Conservation (phyloP, 2,113 vertebrate species). For the Erythrolamprus reginae region DNA sequence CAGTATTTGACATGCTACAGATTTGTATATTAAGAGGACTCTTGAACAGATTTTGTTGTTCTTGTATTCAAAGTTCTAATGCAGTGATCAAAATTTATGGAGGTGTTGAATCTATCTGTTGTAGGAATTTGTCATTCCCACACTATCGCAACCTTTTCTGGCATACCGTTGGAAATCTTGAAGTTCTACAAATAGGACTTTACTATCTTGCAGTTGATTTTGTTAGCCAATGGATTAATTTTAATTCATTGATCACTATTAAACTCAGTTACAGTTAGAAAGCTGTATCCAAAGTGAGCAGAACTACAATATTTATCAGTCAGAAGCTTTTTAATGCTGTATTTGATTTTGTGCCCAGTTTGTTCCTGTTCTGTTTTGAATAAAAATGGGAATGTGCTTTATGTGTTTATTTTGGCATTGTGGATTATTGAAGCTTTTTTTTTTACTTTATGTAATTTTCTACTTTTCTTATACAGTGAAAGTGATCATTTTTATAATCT, state of each 20-base stretch:
- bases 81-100: background rate
- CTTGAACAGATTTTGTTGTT: background rate
- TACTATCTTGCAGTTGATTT: background rate
- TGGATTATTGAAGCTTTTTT: constrained; percentile 40
- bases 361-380: constrained; percentile 41
- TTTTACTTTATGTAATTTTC: constrained; percentile 32
- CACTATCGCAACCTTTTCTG: too few species aligned
- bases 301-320: background rate
- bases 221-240: constrained; percentile 4
- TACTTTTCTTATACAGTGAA: constrained; percentile 41
- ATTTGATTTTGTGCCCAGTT: background rate
- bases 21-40: background rate
- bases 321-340: constrained; percentile 21
- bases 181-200: background rate
- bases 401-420: constrained; percentile 44
- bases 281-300: background rate
- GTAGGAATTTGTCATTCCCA: background rate
- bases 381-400: constrained; percentile 32
- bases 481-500: constrained; percentile 43
- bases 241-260: background rate
- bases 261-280: background rate
- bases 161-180: too few species aligned
- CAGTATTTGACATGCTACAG: background rate
- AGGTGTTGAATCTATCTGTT: background rate
- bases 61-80: background rate